Percentiles rank a stretch among this genome's conserved stretches.
Evolutionary conservation across 1,140 invertebrate genomes (phyloP).

Genomic region (Dryas iulia): DNA sequence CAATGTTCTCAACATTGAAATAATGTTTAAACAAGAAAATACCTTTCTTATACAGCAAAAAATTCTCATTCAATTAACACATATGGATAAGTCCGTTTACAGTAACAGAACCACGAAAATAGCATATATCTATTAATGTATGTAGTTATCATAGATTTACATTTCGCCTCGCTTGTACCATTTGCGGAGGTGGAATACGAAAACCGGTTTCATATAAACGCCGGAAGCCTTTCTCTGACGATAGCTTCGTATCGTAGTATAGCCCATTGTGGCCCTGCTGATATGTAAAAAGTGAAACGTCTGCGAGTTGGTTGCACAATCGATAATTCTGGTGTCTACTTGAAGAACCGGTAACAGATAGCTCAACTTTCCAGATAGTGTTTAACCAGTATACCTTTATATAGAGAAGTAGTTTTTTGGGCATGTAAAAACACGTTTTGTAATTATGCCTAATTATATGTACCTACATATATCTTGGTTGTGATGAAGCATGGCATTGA

Average conservation of each 20-base stretch:
- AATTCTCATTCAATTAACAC: neutral
- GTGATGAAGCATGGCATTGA: too few species aligned
- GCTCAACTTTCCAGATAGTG: neutral
- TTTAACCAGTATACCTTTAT: neutral
- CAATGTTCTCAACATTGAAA: too few species aligned
- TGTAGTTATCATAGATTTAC: conserved; percentile 2
- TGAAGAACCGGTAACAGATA: conserved; percentile 7
- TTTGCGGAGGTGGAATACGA: conserved; percentile 32
- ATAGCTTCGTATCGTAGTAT: conserved; percentile 31
- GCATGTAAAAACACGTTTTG: neutral
- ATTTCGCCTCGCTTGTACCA: conserved; percentile 22
- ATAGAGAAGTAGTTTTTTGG: neutral
- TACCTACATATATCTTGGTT: too few species aligned
- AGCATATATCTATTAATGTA: neutral
- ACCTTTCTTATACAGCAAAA: neutral
- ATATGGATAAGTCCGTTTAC: neutral
- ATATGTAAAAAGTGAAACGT: conserved; percentile 42
- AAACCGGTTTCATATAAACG: conserved; percentile 55
- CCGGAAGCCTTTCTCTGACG: conserved; percentile 61
- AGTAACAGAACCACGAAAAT: neutral
- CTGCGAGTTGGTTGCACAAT: conserved; percentile 33
- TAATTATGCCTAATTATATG: too few species aligned
- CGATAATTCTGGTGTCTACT: conserved; percentile 9
- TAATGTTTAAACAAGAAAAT: neutral
- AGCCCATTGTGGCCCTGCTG: conserved; percentile 30